A percentile compares a stretch with the other conserved stretches of the same genome.
These are phyloP conservation scores for Ceratosolen solmsi DNA, from an alignment of 1,140 invertebrate species.

Conservation along the genomic window DNA sequence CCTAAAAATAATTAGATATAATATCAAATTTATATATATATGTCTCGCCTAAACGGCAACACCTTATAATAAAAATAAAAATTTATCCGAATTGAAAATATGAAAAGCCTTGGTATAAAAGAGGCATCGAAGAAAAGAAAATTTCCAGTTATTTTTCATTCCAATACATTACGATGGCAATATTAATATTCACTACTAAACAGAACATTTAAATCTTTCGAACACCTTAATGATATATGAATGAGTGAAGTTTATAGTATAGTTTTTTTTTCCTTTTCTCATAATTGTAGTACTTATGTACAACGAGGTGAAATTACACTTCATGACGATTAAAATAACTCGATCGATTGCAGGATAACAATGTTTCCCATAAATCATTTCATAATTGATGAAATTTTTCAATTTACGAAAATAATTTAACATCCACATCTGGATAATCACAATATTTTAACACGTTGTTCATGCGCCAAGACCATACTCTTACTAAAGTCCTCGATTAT, in stretches of 20 bases:
- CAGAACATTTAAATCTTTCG: constrained; percentile 11
- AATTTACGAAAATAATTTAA: neutral
- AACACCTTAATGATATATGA: constrained; percentile 12
- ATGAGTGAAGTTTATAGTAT: constrained; percentile 18
- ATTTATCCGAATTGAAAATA: too few species aligned
- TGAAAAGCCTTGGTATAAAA: too few species aligned
- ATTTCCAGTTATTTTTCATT: too few species aligned
- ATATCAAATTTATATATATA: too few species aligned
- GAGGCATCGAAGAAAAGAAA: too few species aligned
- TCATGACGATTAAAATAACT: constrained; percentile 6
- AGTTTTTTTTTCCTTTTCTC: constrained; percentile 9
- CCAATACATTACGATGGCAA: constrained; percentile 12
- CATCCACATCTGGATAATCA: neutral
- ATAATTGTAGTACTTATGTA: constrained; percentile 2
- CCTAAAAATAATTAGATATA: too few species aligned
- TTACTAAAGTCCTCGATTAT: neutral
- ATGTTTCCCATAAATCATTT: constrained; percentile 4
- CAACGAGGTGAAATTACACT: neutral
- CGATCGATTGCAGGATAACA: neutral
- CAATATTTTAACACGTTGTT: neutral
- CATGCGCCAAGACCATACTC: neutral
- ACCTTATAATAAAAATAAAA: too few species aligned
- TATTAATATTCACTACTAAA: constrained; percentile 7
- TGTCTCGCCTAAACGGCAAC: too few species aligned
- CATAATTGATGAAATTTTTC: constrained; percentile 34